Evolutionary conservation across 2,797 vertebrate species (phyloP).

Genomic region (Sebastes hubbsi): DNA sequence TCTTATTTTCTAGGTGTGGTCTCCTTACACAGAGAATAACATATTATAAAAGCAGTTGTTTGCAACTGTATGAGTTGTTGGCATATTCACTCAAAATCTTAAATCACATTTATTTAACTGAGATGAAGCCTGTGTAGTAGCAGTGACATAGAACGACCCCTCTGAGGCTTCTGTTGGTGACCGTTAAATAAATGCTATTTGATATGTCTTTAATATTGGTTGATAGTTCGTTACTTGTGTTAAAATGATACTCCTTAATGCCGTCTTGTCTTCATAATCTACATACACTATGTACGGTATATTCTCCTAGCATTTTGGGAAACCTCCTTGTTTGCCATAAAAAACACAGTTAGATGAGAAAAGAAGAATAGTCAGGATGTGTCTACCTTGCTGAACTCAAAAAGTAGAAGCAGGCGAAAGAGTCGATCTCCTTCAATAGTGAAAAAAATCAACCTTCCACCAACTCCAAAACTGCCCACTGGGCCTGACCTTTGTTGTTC

Average conservation of each 20-base stretch:
- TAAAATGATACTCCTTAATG: background rate
- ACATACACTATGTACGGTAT: background rate
- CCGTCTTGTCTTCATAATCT: background rate
- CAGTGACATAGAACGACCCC: background rate
- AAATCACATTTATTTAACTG: background rate
- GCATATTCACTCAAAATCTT: background rate
- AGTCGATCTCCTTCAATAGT: background rate
- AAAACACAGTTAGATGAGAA: background rate
- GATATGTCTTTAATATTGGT: background rate
- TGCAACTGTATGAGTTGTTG: background rate
- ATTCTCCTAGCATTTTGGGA: background rate
- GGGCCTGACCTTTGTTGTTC: background rate
- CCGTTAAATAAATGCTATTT: background rate
- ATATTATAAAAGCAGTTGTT: background rate
- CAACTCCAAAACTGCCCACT: background rate
- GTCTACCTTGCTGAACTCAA: background rate
- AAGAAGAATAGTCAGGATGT: background rate
- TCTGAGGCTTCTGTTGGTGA: background rate
- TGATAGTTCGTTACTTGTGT: background rate
- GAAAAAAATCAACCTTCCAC: background rate
- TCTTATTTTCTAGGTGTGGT: background rate
- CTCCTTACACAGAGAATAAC: background rate
- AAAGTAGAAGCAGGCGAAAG: background rate
- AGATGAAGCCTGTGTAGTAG: background rate
- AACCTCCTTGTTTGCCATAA: background rate